These are phyloP conservation scores for Eilema sororculum DNA, from an alignment of 2,888 invertebrate genomes.

Conservation along the genomic window DNA sequence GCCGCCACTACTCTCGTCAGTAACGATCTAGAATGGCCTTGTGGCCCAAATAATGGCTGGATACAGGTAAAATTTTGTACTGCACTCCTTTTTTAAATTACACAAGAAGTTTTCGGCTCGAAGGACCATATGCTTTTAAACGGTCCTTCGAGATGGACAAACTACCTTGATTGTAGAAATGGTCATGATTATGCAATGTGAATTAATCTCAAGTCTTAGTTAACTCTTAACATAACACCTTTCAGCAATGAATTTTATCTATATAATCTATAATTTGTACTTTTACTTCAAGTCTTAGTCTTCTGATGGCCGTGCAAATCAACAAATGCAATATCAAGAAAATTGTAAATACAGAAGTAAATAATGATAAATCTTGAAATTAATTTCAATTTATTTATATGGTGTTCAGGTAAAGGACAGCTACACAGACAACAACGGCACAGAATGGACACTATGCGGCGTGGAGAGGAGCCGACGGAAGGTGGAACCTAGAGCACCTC, in stretches of 20 bases:
- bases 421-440: constrained; percentile 91
- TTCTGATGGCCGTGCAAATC: too few species aligned
- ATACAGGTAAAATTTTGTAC: constrained; percentile 78
- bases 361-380: not conserved
- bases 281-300: too few species aligned
- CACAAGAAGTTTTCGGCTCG: not conserved
- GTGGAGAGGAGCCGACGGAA: constrained; percentile 65
- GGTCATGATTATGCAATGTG: not conserved
- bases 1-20: constrained; percentile 59
- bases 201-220: too few species aligned
- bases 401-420: constrained; percentile 88
- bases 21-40: constrained; percentile 59
- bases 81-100: not conserved
- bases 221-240: too few species aligned
- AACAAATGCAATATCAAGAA: too few species aligned
- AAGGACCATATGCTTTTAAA: not conserved
- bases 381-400: not conserved
- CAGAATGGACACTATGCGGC: constrained; percentile 89
- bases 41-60: constrained; percentile 80
- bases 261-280: not conserved
- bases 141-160: not conserved
- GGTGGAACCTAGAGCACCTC: constrained; percentile 66
- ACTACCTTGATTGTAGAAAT: not conserved
- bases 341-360: not conserved
- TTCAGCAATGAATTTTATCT: not conserved